Percentiles rank a stretch among this genome's conserved stretches.
These are phyloP conservation scores for Merodon equestris DNA, from an alignment of 2,888 invertebrate species.

Conservation along the genomic window DNA sequence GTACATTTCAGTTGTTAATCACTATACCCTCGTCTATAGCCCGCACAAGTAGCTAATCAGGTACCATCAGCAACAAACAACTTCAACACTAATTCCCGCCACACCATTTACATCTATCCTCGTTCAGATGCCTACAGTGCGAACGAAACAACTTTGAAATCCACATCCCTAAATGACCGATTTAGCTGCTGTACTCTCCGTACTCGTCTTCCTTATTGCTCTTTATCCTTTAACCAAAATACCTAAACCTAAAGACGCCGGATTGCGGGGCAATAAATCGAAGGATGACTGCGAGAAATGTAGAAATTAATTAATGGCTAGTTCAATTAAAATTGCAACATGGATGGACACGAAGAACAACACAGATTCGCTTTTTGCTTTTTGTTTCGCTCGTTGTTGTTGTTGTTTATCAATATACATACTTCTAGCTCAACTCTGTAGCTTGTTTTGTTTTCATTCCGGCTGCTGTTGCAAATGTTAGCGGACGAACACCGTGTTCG, in stretches of 20 bases:
- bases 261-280: slow-evolving; percentile 56
- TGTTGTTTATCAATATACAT: neutral
- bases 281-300: slow-evolving; percentile 69
- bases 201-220: slow-evolving; percentile 36
- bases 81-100: slow-evolving; percentile 62
- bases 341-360: slow-evolving; percentile 73
- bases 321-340: slow-evolving; percentile 79
- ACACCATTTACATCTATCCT: slow-evolving; percentile 21
- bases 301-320: slow-evolving; percentile 78
- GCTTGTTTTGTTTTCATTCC: neutral
- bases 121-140: too few relatives aligned
- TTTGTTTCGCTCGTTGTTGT: slow-evolving; percentile 7
- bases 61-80: slow-evolving; percentile 12
- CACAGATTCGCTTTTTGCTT: slow-evolving; percentile 49
- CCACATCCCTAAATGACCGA: slow-evolving; percentile 61
- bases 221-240: neutral
- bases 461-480: slow-evolving; percentile 39
- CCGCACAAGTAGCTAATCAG: slow-evolving; percentile 40
- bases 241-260: neutral
- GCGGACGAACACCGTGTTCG: slow-evolving; percentile 62
- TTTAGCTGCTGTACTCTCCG: slow-evolving; percentile 30
- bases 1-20: slow-evolving; percentile 59
- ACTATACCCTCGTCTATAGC: slow-evolving; percentile 39
- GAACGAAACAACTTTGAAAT: slow-evolving; percentile 38
- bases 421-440: too few relatives aligned